Evolutionary conservation across 2,888 invertebrate genomes (phyloP).

Genomic region (Tromatobia lineatoria): DNA sequence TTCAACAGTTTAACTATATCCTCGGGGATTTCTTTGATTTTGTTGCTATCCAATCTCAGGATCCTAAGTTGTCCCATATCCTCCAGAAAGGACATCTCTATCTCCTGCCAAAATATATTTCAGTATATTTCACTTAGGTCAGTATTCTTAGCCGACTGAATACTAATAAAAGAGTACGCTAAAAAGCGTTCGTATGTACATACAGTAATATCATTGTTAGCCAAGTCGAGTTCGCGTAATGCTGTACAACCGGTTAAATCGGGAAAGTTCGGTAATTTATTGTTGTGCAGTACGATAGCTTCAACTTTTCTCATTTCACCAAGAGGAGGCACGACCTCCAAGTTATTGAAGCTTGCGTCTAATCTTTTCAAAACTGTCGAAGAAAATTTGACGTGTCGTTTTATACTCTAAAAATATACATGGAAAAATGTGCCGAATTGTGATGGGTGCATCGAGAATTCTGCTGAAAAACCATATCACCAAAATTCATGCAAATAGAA

Average conservation of each 20-base stretch:
- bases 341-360: slow-evolving; percentile 91
- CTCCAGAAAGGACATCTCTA: slow-evolving; percentile 91
- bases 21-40: slow-evolving; percentile 91
- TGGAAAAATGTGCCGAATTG: background rate
- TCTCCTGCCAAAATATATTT: slow-evolving; percentile 86
- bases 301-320: slow-evolving; percentile 92
- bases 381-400: slow-evolving; percentile 39
- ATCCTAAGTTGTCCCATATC: slow-evolving; percentile 91
- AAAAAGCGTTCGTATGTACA: slow-evolving; percentile 68
- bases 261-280: slow-evolving; percentile 92
- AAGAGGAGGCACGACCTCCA: slow-evolving; percentile 89
- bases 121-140: background rate
- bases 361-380: slow-evolving; percentile 89
- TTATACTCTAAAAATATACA: background rate
- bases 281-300: slow-evolving; percentile 92
- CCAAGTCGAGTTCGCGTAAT: slow-evolving; percentile 93
- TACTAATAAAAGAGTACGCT: slow-evolving; percentile 16
- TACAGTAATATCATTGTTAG: slow-evolving; percentile 93
- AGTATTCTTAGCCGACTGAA: background rate
- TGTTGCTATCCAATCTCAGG: slow-evolving; percentile 93
- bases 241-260: slow-evolving; percentile 91
- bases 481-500: slow-evolving; percentile 19
- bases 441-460: slow-evolving; percentile 8
- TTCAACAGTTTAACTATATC: slow-evolving; percentile 92
- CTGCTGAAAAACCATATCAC: background rate